These are phyloP conservation scores for Litocranius walleri DNA, from an alignment of 2,113 vertebrate species.

Conservation along the genomic window DNA sequence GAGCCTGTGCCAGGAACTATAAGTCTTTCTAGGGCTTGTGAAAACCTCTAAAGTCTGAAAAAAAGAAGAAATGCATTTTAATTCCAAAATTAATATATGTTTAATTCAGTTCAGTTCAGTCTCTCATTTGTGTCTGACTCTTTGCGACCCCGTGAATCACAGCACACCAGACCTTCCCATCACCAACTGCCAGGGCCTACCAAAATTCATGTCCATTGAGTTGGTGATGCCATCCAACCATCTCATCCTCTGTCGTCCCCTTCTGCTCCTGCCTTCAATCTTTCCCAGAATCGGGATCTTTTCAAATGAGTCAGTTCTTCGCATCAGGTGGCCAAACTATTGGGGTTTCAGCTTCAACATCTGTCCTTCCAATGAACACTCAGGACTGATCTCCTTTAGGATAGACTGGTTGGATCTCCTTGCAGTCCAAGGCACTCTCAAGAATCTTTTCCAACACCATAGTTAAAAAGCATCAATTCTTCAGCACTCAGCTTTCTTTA, in stretches of 20 bases:
- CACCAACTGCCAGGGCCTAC: neutral
- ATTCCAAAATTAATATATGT: neutral
- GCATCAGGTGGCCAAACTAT: neutral
- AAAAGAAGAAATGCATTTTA: neutral
- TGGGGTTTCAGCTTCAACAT: neutral
- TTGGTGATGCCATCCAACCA: neutral
- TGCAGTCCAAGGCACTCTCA: neutral
- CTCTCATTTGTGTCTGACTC: neutral
- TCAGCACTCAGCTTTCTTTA: rapidly evolving
- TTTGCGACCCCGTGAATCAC: rapidly evolving
- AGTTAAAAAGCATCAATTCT: neutral
- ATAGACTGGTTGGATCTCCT: neutral
- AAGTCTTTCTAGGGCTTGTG: neutral
- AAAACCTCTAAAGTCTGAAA: neutral
- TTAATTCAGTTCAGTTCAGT: neutral
- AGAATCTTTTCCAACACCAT: neutral
- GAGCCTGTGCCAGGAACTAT: neutral
- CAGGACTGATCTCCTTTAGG: neutral
- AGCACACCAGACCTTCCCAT: neutral
- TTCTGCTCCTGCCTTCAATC: neutral
- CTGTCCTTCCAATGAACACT: neutral
- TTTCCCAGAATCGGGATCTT: neutral
- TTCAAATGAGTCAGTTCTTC: neutral
- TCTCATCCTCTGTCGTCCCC: neutral
- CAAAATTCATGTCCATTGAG: neutral